Evolutionary conservation across 2,797 vertebrate species (phyloP).

Genomic region (Sciaenops ocellatus): DNA sequence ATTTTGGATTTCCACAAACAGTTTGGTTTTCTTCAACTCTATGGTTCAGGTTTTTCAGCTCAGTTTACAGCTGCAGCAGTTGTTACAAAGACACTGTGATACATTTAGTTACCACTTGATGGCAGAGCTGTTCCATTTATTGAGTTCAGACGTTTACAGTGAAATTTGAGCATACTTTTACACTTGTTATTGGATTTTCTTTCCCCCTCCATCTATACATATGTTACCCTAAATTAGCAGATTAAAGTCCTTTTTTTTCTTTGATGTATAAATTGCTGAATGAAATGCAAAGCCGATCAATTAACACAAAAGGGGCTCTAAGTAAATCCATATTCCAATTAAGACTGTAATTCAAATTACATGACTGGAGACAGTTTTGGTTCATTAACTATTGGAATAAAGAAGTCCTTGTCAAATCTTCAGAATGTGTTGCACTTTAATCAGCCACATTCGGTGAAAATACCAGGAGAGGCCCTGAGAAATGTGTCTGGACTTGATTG

Average conservation of each 20-base stretch:
- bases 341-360: neutral
- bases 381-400: neutral
- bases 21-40: neutral
- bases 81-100: slow-evolving; percentile 14
- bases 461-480: neutral
- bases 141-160: neutral
- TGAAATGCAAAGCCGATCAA: neutral
- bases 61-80: neutral
- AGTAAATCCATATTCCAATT: neutral
- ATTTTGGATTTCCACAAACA: neutral
- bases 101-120: slow-evolving; percentile 56
- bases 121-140: slow-evolving; percentile 44
- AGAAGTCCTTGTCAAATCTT: neutral
- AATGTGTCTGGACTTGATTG: neutral
- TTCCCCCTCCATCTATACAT: neutral
- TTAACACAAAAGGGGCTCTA: too few relatives aligned
- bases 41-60: neutral
- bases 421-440: neutral
- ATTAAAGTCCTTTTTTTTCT: neutral
- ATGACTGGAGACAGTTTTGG: neutral
- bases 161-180: neutral
- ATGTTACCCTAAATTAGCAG: neutral
- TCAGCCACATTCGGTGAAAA: neutral
- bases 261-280: neutral
- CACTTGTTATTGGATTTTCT: neutral